Percentiles rank a stretch among this genome's conserved stretches.
phyloP scores from a whole-genome alignment of 1,140 invertebrate species.

The Ptiloglossa arizonensis region DNA sequence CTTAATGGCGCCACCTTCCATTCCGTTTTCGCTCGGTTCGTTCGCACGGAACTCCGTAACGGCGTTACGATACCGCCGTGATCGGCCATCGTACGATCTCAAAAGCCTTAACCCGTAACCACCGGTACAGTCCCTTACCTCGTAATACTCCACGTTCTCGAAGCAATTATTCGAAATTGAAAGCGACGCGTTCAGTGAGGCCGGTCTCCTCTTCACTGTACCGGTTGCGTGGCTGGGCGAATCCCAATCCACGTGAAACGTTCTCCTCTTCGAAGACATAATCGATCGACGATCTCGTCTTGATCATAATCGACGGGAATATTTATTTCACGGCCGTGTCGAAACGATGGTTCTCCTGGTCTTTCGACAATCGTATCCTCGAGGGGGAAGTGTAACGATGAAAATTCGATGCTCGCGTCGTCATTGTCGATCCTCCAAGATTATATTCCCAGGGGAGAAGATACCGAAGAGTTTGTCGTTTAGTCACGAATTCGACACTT shows the following conservation, averaged over 20 bases:
- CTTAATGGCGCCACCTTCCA: slow-evolving; percentile 23
- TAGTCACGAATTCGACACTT: neutral
- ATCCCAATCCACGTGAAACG: slow-evolving; percentile 85
- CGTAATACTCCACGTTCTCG: slow-evolving; percentile 69
- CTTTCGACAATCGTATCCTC: neutral
- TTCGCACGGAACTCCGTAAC: neutral
- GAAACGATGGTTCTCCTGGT: slow-evolving; percentile 55
- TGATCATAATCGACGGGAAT: neutral
- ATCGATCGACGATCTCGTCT: no score
- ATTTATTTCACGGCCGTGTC: slow-evolving; percentile 62
- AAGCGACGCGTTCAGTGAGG: slow-evolving; percentile 72
- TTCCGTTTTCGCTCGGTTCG: neutral
- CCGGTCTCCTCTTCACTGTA: slow-evolving; percentile 84
- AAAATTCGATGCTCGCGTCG: neutral
- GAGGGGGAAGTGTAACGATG: neutral
- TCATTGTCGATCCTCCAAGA: slow-evolving; percentile 1
- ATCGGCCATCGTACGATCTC: slow-evolving; percentile 42
- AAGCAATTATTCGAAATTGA: slow-evolving; percentile 45
- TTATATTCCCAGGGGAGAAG: neutral
- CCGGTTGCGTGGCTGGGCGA: slow-evolving; percentile 86
- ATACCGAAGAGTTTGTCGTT: neutral
- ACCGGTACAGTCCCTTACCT: slow-evolving; percentile 56
- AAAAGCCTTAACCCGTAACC: slow-evolving; percentile 59
- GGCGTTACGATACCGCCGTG: neutral
- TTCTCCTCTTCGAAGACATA: slow-evolving; percentile 65